These are phyloP conservation scores for Ladona fulva DNA, from an alignment of 1,140 invertebrate genomes.

Conservation along the genomic window DNA sequence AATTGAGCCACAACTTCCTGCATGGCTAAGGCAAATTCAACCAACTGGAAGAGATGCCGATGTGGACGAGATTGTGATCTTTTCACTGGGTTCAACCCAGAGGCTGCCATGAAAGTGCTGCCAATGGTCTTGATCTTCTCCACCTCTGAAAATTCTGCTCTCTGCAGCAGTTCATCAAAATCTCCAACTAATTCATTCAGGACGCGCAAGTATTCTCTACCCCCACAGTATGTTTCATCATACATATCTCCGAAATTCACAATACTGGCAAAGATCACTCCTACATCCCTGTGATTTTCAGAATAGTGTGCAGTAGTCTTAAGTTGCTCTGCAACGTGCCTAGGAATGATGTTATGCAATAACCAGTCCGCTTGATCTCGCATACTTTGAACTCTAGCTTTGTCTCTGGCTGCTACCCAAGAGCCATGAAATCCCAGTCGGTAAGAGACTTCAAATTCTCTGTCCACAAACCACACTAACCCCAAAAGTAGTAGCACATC, in stretches of 20 bases:
- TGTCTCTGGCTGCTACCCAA: slow-evolving; percentile 76
- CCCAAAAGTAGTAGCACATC: slow-evolving; percentile 69
- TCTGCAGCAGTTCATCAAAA: slow-evolving; percentile 84
- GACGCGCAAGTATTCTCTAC: slow-evolving; percentile 86
- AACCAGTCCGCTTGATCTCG: slow-evolving; percentile 94
- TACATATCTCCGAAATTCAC: slow-evolving; percentile 95
- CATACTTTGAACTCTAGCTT: slow-evolving; percentile 71
- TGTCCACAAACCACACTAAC: slow-evolving; percentile 83
- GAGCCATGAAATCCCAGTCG: slow-evolving; percentile 88
- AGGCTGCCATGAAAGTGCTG: slow-evolving; percentile 95
- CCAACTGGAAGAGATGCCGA: slow-evolving; percentile 72
- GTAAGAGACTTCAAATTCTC: slow-evolving; percentile 92
- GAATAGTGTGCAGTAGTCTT: slow-evolving; percentile 92
- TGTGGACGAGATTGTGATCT: slow-evolving; percentile 48
- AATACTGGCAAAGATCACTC: slow-evolving; percentile 90
- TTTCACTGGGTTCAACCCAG: slow-evolving; percentile 72
- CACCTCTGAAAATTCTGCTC: slow-evolving; percentile 73
- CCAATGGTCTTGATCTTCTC: slow-evolving; percentile 99
- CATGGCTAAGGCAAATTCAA: slow-evolving; percentile 83
- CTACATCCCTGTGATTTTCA: slow-evolving; percentile 86
- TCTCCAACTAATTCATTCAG: slow-evolving; percentile 91
- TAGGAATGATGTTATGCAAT: slow-evolving; percentile 91
- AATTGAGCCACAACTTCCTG: slow-evolving; percentile 78
- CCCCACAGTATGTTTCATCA: slow-evolving; percentile 87
- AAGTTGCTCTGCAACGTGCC: slow-evolving; percentile 84